phyloP scores from a whole-genome alignment of 2,113 vertebrate species.

The Chloroceryle aenea region DNA sequence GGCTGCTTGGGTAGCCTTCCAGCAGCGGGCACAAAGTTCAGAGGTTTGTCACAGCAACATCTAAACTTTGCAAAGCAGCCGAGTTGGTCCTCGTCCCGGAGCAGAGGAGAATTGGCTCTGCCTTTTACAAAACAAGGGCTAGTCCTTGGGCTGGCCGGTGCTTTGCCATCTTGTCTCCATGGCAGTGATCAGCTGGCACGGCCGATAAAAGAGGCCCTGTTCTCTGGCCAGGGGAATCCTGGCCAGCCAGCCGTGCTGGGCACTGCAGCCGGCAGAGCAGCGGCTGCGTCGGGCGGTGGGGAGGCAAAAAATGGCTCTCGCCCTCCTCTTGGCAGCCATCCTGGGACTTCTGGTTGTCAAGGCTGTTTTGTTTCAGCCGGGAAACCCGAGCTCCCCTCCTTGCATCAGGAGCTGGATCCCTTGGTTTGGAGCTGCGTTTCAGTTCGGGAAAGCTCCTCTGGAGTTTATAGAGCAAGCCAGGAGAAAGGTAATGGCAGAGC shows the following conservation, averaged over 20 bases:
- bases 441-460: slow-evolving; percentile 81
- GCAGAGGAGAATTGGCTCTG: neutral
- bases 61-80: neutral
- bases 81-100: neutral
- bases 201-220: neutral
- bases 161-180: neutral
- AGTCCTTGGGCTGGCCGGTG: neutral
- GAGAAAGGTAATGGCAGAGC: slow-evolving; percentile 70
- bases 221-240: neutral
- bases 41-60: neutral
- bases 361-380: slow-evolving; percentile 47
- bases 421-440: slow-evolving; percentile 82
- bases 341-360: slow-evolving; percentile 48
- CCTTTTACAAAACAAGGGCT: neutral
- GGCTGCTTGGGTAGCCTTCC: neutral
- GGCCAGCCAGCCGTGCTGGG: neutral
- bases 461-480: slow-evolving; percentile 82
- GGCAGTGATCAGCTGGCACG: neutral
- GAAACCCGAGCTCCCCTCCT: slow-evolving; percentile 63
- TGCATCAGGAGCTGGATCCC: slow-evolving; percentile 84
- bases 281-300: neutral
- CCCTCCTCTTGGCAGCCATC: slow-evolving; percentile 4
- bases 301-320: slow-evolving; percentile 28
- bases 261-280: neutral
- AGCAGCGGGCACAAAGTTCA: neutral